phyloP scores from a whole-genome alignment of 2,113 vertebrate species.

The Corythaixoides concolor region DNA sequence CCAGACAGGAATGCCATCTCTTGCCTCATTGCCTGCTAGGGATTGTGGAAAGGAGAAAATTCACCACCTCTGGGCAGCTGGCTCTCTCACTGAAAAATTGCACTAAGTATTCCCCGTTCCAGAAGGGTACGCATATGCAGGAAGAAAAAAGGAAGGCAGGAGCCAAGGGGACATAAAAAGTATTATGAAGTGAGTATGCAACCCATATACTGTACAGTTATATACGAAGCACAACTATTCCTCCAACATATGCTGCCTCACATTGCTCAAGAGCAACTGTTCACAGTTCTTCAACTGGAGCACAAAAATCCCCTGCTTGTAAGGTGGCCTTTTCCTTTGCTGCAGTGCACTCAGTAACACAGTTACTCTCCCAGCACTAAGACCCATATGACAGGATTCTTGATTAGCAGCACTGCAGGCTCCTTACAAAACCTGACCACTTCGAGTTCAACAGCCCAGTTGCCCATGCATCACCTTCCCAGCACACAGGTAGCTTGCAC shows the following conservation, averaged over 20 bases:
- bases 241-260: not conserved
- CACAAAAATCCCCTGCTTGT: not conserved
- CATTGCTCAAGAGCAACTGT: not conserved
- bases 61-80: not conserved
- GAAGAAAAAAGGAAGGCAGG: not conserved
- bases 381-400: not conserved
- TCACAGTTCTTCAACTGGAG: not conserved
- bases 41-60: not conserved
- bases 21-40: not conserved
- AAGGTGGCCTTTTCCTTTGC: not conserved
- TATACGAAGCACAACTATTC: not conserved
- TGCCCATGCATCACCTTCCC: not conserved
- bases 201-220: not conserved
- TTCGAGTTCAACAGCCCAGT: not conserved
- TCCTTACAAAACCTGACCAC: not conserved
- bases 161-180: not conserved
- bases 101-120: not conserved
- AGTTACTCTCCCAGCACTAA: not conserved
- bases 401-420: not conserved
- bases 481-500: not conserved
- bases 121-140: not conserved
- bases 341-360: not conserved
- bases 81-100: not conserved
- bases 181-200: not conserved
- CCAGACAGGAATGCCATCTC: not conserved